Evolutionary conservation across 2,888 invertebrate species (phyloP).

Genomic region (Athripsodes cinereus): DNA sequence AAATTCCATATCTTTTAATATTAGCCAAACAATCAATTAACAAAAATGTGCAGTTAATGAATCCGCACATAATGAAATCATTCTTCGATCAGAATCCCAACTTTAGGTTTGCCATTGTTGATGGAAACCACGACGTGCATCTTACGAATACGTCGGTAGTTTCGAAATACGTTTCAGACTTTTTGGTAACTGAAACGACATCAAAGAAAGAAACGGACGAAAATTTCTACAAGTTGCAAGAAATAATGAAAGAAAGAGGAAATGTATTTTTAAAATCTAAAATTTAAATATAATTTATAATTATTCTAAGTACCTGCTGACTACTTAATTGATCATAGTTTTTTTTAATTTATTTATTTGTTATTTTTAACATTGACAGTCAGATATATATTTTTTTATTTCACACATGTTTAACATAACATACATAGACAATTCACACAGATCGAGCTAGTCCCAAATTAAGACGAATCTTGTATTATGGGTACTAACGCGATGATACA

Average conservation of each 20-base stretch:
- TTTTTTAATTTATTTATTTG: too few species aligned
- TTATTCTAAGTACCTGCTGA: too few species aligned
- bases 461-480: too few species aligned
- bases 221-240: background rate
- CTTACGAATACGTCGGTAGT: conserved; percentile 51
- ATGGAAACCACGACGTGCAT: conserved; percentile 59
- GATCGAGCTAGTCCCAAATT: too few species aligned
- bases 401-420: too few species aligned
- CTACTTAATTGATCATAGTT: too few species aligned
- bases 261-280: background rate
- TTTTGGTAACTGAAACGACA: conserved; percentile 33
- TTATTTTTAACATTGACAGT: too few species aligned
- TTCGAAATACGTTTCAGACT: conserved; percentile 35
- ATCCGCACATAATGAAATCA: conserved; percentile 6
- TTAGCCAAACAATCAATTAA: conserved; percentile 30
- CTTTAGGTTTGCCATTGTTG: conserved; percentile 35
- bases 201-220: background rate
- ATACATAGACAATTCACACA: too few species aligned
- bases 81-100: conserved; percentile 15
- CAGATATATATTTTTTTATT: too few species aligned
- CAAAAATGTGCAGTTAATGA: background rate
- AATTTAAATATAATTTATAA: too few species aligned
- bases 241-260: background rate
- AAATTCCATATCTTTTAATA: conserved; percentile 35
- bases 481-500: too few species aligned